phyloP scores from a whole-genome alignment of 53 echinoderm and acorn worm species.

The Echinarachnius parma region DNA sequence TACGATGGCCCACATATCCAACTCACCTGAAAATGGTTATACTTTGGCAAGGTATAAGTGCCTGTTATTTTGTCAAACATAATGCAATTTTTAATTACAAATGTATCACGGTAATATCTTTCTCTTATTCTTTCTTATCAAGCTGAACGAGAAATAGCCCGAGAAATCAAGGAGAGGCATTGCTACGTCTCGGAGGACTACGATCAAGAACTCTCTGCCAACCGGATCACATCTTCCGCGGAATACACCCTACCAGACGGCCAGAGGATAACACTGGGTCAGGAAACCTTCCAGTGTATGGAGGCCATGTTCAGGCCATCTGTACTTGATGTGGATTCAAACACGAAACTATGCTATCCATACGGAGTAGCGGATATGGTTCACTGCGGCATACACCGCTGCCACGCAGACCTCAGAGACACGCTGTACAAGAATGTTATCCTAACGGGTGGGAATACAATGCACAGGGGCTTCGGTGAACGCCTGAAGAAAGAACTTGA shows the following conservation, averaged over 20 bases:
- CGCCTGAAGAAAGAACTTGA: slow-evolving; percentile 15
- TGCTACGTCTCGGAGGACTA: slow-evolving; percentile 44
- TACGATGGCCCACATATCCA: too few relatives aligned
- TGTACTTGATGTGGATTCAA: background rate
- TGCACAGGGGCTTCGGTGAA: slow-evolving; percentile 18
- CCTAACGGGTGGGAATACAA: slow-evolving; percentile 25
- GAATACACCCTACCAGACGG: slow-evolving; percentile 38
- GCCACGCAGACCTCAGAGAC: background rate
- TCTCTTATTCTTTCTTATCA: too few relatives aligned
- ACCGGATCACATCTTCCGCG: background rate
- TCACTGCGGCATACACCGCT: slow-evolving; percentile 3
- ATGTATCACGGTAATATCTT: too few relatives aligned
- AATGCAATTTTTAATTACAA: too few relatives aligned
- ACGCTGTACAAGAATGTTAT: slow-evolving; percentile 9
- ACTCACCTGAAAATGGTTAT: too few relatives aligned
- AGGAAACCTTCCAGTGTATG: slow-evolving; percentile 32
- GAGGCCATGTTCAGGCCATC: slow-evolving; percentile 38
- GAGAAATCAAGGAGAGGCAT: slow-evolving; percentile 34
- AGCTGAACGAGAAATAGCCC: slow-evolving; percentile 39
- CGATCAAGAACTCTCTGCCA: slow-evolving; percentile 1
- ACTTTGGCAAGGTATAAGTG: too few relatives aligned
- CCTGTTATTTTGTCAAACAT: too few relatives aligned
- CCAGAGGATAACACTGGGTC: slow-evolving; percentile 1
- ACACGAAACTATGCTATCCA: background rate
- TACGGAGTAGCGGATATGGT: slow-evolving; percentile 17